phyloP scores from a whole-genome alignment of 2,888 invertebrate genomes.

The Slavum lentiscoides region DNA sequence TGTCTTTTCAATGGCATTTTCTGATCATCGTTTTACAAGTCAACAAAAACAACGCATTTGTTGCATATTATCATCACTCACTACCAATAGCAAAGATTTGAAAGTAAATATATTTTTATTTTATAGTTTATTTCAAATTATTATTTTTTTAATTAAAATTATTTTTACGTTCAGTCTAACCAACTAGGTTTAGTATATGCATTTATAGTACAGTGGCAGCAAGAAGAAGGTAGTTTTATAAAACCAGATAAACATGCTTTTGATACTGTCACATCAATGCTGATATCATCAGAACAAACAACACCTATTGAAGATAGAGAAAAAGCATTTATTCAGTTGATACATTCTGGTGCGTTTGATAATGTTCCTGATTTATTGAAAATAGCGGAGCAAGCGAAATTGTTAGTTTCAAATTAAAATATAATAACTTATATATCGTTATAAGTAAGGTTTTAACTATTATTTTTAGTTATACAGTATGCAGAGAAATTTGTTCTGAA shows the following conservation, averaged over 20 bases:
- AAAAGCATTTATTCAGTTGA: conserved; percentile 72
- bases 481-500: conserved; percentile 71
- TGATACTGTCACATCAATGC: conserved; percentile 29
- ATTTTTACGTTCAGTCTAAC: conserved; percentile 45
- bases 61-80: conserved; percentile 68
- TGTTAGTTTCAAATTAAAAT: conserved; percentile 60
- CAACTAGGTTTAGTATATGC: conserved; percentile 51
- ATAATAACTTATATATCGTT: not conserved
- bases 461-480: conserved; percentile 67
- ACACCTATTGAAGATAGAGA: conserved; percentile 65
- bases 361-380: conserved; percentile 66
- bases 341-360: conserved; percentile 67
- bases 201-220: conserved; percentile 49
- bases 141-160: not conserved
- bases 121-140: not conserved
- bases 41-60: conserved; percentile 77
- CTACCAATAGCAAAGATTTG: conserved; percentile 46
- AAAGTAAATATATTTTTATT: conserved; percentile 42
- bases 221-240: conserved; percentile 36
- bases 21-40: conserved; percentile 76
- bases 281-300: conserved; percentile 41
- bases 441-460: not conserved
- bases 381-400: conserved; percentile 69
- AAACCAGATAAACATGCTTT: conserved; percentile 29
- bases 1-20: conserved; percentile 81